phyloP scores from a whole-genome alignment of 2,888 invertebrate species.

The Andrena marginata region DNA sequence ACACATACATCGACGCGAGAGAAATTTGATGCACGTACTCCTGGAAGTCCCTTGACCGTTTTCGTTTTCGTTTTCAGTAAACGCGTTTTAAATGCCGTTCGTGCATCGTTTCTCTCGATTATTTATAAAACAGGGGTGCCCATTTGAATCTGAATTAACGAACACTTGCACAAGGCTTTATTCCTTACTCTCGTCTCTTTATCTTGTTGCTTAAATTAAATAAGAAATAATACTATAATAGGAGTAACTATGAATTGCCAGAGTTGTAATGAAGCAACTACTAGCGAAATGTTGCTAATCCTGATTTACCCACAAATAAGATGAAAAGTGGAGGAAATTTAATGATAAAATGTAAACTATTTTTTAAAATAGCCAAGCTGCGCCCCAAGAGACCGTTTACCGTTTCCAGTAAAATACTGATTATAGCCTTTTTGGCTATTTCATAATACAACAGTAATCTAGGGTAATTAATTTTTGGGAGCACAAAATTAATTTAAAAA shows the following conservation, averaged over 20 bases:
- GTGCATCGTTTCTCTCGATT: conserved; percentile 4
- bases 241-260: too few species aligned
- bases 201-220: too few species aligned
- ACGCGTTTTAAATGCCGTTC: not conserved
- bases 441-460: not conserved
- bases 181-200: not conserved
- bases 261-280: too few species aligned
- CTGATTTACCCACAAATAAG: too few species aligned
- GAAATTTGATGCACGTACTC: conserved; percentile 11
- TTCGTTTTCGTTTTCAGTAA: not conserved
- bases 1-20: conserved; percentile 41
- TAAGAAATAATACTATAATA: too few species aligned
- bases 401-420: not conserved
- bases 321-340: too few species aligned
- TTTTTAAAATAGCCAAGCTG: too few species aligned
- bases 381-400: too few species aligned
- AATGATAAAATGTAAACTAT: too few species aligned
- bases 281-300: too few species aligned
- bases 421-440: not conserved
- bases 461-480: too few species aligned
- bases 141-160: not conserved
- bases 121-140: conserved; percentile 9
- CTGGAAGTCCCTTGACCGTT: not conserved
- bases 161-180: not conserved
- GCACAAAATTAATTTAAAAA: not conserved